Evolutionary conservation across 2,797 vertebrate species (phyloP), one percentile per base, ranked within the genome.

Genomic region (Melanogrammus aeglefinus): DNA sequence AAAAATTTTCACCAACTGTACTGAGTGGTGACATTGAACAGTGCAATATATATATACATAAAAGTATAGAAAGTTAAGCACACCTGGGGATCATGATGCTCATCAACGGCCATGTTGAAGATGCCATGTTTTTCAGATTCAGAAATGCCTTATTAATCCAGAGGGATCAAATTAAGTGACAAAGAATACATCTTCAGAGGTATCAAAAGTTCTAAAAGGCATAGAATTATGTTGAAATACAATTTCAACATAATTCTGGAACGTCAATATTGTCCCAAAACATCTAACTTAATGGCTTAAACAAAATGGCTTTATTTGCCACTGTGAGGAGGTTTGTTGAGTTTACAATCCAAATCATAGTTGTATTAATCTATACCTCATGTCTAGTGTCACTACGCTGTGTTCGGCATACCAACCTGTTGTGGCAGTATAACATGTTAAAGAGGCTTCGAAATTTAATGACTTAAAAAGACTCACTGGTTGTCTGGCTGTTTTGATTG

Each of bases 401-500:
- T 21, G 57, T 69, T 24, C 24, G 27, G 63, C 24, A 69, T 63
- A 63, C 21, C 57, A 63, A 63, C 57, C 57, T 63, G 31, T n/a
- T 63, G n/a, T 24, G 57, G 47, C 47, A 51, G 12, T 51, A 21
- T 18, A 51, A 51, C 47, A 51, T 51, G 47, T 51, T 51, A 18
- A 47, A 21, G 57, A 63, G 6, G 57, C 8, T 63, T 63, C 1
- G 8, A 63, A n/a, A 9, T 63, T 63, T 7, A 24, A n/a, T n/a
- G 8, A 57, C 16, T 21, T 57, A n/a, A 27, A 69, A 69, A 69
- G 63, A 24, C n/a, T 69, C 63, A 69, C 9, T 3, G 24, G n/a
- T 69, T 27, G 57, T n/a, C 21, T 63, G 57, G 35, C 36, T 63
- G 6, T 44, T 63, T 29, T 75, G 75, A 71, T 77, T 29, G 57